A percentile compares a stretch with the other conserved stretches of the same genome.
Conservation (phyloP, 2,888 invertebrate species). For the Rhagophthalmus giganteus region DNA sequence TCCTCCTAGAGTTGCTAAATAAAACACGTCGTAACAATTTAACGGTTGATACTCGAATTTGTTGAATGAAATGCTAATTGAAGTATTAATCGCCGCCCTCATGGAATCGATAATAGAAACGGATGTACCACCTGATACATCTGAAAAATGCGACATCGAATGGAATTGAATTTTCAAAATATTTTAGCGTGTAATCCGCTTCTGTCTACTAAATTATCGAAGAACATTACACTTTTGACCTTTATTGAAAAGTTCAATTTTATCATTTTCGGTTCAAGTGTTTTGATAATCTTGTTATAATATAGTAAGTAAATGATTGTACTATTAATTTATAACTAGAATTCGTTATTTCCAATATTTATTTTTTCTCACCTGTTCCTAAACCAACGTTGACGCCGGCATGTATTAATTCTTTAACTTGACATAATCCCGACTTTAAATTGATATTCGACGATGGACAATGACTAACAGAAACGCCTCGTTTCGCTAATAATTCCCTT, state of each 20-base stretch:
- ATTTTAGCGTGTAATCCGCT: no score
- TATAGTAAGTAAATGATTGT: no score
- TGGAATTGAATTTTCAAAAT: not conserved
- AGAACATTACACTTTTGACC: no score
- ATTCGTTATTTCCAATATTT: no score
- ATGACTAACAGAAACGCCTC: conserved; percentile 74
- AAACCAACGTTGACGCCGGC: conserved; percentile 75
- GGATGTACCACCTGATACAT: conserved; percentile 81
- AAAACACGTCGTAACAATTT: conserved; percentile 75
- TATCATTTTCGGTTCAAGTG: no score
- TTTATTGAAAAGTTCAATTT: no score
- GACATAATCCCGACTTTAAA: conserved; percentile 79
- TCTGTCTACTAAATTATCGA: no score
- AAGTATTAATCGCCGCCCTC: conserved; percentile 72
- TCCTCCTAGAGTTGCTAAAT: conserved; percentile 85
- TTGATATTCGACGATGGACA: conserved; percentile 86
- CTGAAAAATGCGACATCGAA: conserved; percentile 54
- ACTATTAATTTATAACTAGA: no score
- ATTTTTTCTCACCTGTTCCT: conserved; percentile 87
- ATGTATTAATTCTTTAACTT: conserved; percentile 67
- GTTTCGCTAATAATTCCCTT: conserved; percentile 62
- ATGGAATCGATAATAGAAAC: conserved; percentile 77
- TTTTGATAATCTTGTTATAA: no score
- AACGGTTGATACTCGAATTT: conserved; percentile 57
- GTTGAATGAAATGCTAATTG: conserved; percentile 66